These are phyloP conservation scores for Augochlora pura DNA, from an alignment of 1,140 invertebrate genomes.

Conservation along the genomic window DNA sequence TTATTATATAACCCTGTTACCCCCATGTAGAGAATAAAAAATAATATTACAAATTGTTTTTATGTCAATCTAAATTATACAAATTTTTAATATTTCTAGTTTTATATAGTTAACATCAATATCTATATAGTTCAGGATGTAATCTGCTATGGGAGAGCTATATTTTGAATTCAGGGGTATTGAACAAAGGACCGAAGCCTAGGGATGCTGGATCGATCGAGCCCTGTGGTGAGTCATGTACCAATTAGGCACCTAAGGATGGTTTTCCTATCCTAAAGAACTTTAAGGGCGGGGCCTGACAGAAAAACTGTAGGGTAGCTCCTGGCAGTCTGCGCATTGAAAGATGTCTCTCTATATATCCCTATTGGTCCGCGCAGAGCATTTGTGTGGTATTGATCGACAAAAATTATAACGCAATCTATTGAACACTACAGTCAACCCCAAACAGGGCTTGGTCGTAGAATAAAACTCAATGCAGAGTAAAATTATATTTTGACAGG, in stretches of 20 bases:
- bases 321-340: constrained; percentile 72
- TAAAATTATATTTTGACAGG: constrained; percentile 56
- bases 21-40: not conserved
- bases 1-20: not conserved
- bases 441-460: constrained; percentile 24
- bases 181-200: constrained; percentile 54
- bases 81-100: not conserved
- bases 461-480: constrained; percentile 55
- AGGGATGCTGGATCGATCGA: constrained; percentile 69
- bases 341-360: constrained; percentile 65
- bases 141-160: not conserved
- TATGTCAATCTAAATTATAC: not conserved
- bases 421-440: constrained; percentile 56
- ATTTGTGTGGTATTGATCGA: constrained; percentile 80
- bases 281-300: constrained; percentile 56
- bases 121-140: constrained; percentile 1
- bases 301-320: constrained; percentile 55
- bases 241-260: constrained; percentile 68
- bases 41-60: not conserved
- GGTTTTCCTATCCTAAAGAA: constrained; percentile 57
- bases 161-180: constrained; percentile 27
- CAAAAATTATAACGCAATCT: constrained; percentile 76
- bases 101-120: constrained; percentile 5
- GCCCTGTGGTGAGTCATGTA: constrained; percentile 72
- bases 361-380: constrained; percentile 72